Conservation (phyloP, 2,888 invertebrate species). For the Himalopsyche anomala region DNA sequence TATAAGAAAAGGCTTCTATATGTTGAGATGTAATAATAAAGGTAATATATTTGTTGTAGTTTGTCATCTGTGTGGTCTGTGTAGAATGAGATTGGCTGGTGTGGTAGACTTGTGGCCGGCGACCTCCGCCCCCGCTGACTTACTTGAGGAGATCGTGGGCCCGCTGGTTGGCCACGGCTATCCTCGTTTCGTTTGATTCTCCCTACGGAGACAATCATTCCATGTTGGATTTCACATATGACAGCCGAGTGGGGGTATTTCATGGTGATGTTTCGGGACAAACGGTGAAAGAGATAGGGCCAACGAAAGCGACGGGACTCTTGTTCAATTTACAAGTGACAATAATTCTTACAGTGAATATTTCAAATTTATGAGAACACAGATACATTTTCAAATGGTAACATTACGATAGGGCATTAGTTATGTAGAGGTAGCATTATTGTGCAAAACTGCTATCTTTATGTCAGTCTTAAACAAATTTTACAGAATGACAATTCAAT, state of each 20-base stretch:
- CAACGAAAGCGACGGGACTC: background rate
- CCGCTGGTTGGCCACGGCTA: constrained; percentile 97
- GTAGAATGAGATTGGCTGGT: constrained; percentile 44
- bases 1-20: background rate
- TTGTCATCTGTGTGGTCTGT: constrained; percentile 46
- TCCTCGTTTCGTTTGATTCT: constrained; percentile 96
- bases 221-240: constrained; percentile 44
- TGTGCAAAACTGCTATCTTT: no score
- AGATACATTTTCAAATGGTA: no score
- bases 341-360: no score
- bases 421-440: no score
- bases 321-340: background rate
- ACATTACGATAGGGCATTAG: no score
- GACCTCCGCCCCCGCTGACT: constrained; percentile 29
- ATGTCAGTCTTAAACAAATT: no score
- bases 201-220: constrained; percentile 74
- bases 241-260: constrained; percentile 45
- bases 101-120: constrained; percentile 42
- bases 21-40: constrained; percentile 35
- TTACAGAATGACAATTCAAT: no score
- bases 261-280: constrained; percentile 27
- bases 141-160: constrained; percentile 87
- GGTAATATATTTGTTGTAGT: constrained; percentile 40
- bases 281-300: constrained; percentile 2
- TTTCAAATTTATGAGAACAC: no score